phyloP scores from a whole-genome alignment of 1,140 invertebrate species.

The Telenomus remus region DNA sequence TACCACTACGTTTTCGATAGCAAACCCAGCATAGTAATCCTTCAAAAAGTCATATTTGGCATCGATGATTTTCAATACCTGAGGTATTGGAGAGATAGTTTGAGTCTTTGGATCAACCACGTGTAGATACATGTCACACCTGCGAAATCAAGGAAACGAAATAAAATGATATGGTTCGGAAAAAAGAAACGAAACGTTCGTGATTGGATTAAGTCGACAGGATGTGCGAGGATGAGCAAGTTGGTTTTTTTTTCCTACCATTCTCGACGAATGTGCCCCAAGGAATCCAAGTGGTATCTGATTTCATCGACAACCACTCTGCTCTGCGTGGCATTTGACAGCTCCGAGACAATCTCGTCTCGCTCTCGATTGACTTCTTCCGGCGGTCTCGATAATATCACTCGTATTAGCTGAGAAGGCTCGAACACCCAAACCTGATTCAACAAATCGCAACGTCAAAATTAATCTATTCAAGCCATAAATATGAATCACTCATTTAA shows the following conservation, averaged over 20 bases:
- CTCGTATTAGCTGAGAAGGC: constrained; percentile 84
- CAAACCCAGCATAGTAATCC: constrained; percentile 84
- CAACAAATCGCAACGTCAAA: constrained; percentile 1
- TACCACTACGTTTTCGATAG: constrained; percentile 88
- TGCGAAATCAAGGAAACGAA: constrained; percentile 70
- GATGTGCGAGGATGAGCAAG: too few relatives aligned
- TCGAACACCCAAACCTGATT: constrained; percentile 89
- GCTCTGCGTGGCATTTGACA: constrained; percentile 85
- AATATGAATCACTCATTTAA: background rate
- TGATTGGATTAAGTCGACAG: too few relatives aligned
- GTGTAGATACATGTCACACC: constrained; percentile 92
- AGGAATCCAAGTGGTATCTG: constrained; percentile 83
- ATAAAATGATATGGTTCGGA: too few relatives aligned
- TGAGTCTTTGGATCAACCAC: constrained; percentile 85
- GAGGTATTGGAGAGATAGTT: constrained; percentile 85
- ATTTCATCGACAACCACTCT: constrained; percentile 87
- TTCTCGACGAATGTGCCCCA: constrained; percentile 81
- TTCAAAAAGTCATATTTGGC: constrained; percentile 89
- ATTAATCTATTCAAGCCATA: too few relatives aligned
- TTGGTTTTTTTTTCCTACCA: constrained; percentile 68
- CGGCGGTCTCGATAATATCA: constrained; percentile 86
- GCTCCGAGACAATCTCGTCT: constrained; percentile 81
- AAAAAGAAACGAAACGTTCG: too few relatives aligned
- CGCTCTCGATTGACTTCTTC: constrained; percentile 82
- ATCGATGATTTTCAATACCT: constrained; percentile 89